Percentiles rank a stretch among this genome's conserved stretches.
phyloP scores from a whole-genome alignment of 2,797 vertebrate species.

The Microctenopoma steveboyesi region DNA sequence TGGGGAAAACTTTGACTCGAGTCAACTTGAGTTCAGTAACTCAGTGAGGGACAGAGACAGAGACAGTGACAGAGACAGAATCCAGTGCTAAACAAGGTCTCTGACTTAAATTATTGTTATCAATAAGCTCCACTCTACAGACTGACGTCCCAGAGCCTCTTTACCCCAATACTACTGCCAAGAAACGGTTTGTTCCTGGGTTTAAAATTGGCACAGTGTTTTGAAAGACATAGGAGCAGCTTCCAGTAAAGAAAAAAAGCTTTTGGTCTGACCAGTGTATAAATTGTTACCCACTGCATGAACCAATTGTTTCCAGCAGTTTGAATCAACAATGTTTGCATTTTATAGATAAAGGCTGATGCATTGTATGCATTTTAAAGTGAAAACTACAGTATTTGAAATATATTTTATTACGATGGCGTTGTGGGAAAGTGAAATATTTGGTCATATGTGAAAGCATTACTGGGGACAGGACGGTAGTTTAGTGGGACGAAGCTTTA shows the following conservation, averaged over 20 bases:
- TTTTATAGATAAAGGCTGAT: too few species aligned
- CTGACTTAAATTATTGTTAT: slow-evolving; percentile 38
- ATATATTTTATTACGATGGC: too few species aligned
- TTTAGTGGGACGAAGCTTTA: too few species aligned
- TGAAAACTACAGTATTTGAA: not conserved
- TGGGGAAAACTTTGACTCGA: not conserved
- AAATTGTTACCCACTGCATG: too few species aligned
- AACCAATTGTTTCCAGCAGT: too few species aligned
- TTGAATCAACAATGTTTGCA: too few species aligned
- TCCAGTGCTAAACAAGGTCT: not conserved
- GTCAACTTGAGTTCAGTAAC: not conserved
- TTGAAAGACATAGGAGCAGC: not conserved
- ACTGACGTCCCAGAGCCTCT: too few species aligned
- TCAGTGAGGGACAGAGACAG: not conserved
- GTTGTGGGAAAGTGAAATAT: too few species aligned
- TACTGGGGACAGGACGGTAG: too few species aligned
- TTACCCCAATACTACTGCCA: not conserved
- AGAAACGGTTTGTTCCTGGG: not conserved
- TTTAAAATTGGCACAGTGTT: not conserved
- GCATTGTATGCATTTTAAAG: too few species aligned
- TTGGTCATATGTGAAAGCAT: too few species aligned
- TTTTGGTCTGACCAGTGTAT: too few species aligned
- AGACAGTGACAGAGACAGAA: not conserved
- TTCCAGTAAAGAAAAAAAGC: not conserved
- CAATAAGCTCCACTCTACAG: not conserved